Conservation (phyloP, 2,797 vertebrate genomes). For the Parauchenoglanis ngamensis region DNA sequence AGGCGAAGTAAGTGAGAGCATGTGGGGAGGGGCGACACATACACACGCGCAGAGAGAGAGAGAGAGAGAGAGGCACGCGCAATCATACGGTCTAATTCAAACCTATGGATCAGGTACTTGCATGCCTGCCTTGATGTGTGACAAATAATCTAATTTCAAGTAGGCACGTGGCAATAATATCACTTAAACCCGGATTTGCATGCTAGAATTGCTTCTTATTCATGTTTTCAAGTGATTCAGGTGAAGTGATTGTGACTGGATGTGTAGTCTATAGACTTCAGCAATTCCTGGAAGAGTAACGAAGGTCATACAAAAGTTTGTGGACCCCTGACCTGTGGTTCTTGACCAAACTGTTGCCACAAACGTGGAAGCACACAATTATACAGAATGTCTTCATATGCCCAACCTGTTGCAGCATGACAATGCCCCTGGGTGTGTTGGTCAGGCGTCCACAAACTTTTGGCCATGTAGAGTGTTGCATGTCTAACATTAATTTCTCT, state of each 20-base stretch:
- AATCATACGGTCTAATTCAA: background rate
- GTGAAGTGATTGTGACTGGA: background rate
- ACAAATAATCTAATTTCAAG: background rate
- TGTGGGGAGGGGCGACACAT: constrained; percentile 4
- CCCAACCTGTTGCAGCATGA: background rate
- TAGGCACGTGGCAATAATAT: background rate
- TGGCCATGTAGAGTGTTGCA: background rate
- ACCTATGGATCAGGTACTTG: background rate
- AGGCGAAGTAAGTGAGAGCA: constrained; percentile 17
- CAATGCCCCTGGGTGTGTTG: too few relatives aligned
- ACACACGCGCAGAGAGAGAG: constrained; percentile 37
- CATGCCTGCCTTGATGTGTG: background rate
- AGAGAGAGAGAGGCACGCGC: constrained; percentile 33
- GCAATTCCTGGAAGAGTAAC: background rate
- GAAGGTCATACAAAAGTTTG: background rate
- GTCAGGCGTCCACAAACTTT: background rate
- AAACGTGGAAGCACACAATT: background rate
- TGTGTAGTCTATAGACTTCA: background rate
- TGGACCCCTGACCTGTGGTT: background rate
- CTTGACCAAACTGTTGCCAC: background rate
- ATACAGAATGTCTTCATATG: background rate
- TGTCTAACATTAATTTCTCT: background rate
- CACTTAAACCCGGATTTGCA: background rate
- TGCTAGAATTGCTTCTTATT: background rate
- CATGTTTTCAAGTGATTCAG: background rate